Conservation (phyloP, 2,113 vertebrate genomes). For the Centropus bengalensis region DNA sequence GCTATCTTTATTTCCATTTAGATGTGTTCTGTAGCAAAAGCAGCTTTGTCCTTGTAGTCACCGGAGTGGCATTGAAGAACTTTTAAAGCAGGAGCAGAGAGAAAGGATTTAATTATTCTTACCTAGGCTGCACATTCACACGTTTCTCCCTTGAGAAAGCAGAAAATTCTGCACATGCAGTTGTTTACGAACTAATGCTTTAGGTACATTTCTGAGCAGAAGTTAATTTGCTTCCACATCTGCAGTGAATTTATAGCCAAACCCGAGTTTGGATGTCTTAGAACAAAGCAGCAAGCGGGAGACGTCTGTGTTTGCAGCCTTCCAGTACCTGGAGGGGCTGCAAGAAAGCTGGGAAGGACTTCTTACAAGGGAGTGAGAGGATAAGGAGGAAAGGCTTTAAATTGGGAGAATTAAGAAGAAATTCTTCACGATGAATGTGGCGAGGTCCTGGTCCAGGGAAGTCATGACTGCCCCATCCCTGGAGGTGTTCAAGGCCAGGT, state of each 20-base stretch:
- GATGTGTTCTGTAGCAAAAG: neutral
- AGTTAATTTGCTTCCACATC: neutral
- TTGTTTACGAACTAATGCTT: neutral
- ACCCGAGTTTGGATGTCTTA: neutral
- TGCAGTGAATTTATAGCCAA: neutral
- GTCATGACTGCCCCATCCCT: no score
- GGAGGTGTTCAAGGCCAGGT: no score
- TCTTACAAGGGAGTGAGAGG: no score
- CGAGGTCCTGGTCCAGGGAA: no score
- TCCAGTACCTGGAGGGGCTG: no score
- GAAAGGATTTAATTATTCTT: slow-evolving; percentile 22
- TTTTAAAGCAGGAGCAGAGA: neutral
- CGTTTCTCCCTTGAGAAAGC: neutral
- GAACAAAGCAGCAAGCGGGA: neutral
- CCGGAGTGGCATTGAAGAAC: neutral
- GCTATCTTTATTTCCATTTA: slow-evolving; percentile 26
- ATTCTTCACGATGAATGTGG: no score
- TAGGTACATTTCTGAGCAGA: neutral
- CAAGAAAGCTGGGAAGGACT: no score
- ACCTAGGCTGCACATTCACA: fast-evolving
- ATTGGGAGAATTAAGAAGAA: no score
- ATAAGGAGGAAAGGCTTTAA: no score
- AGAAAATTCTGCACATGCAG: neutral
- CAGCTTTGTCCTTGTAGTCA: slow-evolving; percentile 18
- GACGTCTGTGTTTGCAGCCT: neutral